phyloP scores from a whole-genome alignment of 2,797 vertebrate species.

The Pteropus rufus region DNA sequence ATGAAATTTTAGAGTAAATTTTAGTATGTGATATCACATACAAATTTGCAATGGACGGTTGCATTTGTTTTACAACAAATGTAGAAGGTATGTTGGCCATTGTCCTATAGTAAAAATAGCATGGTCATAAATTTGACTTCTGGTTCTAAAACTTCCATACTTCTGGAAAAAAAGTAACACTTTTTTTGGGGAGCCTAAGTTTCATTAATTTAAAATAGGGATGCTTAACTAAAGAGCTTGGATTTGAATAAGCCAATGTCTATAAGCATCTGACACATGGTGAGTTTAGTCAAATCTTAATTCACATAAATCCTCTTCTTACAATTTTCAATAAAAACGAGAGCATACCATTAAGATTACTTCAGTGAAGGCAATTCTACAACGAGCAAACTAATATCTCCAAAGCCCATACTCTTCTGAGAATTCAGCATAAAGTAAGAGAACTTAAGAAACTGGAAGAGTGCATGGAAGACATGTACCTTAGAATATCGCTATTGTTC shows the following conservation, averaged over 20 bases:
- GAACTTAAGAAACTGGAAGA: background rate
- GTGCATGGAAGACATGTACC: background rate
- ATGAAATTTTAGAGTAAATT: background rate
- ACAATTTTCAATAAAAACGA: background rate
- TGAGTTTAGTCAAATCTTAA: background rate
- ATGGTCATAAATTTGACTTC: background rate
- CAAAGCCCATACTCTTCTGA: background rate
- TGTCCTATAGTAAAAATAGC: background rate
- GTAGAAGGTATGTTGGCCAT: background rate
- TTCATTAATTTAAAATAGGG: background rate
- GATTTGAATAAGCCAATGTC: background rate
- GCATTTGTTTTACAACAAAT: background rate
- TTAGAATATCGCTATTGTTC: background rate
- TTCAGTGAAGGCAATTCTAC: background rate
- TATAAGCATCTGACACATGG: background rate
- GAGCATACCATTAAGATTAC: background rate
- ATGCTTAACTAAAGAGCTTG: background rate
- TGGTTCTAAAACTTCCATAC: background rate
- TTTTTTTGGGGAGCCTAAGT: background rate
- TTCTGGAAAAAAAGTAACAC: background rate
- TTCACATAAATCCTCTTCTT: background rate
- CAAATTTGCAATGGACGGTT: background rate
- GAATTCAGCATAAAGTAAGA: background rate
- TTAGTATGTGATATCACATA: background rate
- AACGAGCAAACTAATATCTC: background rate